These are phyloP conservation scores for Andrena camellia DNA, from an alignment of 2,888 invertebrate species.

Conservation along the genomic window DNA sequence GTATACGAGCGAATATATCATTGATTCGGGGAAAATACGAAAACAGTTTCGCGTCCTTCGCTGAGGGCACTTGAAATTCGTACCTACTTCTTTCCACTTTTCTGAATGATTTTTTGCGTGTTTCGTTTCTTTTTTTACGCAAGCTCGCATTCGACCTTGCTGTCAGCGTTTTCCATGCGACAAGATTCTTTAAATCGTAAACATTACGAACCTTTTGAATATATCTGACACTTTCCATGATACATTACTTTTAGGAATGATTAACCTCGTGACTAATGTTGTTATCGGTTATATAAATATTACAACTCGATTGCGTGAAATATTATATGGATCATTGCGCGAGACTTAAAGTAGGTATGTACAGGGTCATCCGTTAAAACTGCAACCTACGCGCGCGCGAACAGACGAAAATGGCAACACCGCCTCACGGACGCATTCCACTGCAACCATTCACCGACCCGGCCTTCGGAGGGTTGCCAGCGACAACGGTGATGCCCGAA, in stretches of 20 bases:
- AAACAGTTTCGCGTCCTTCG: constrained; percentile 4
- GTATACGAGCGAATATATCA: constrained; percentile 37
- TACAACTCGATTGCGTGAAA: constrained; percentile 51
- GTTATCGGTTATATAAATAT: constrained; percentile 53
- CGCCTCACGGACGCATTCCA: too few species aligned
- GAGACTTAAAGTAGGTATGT: constrained; percentile 21
- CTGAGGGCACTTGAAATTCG: constrained; percentile 1
- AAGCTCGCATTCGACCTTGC: not conserved
- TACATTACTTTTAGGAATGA: constrained; percentile 14
- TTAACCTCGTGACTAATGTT: constrained; percentile 58
- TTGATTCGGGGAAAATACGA: constrained; percentile 32
- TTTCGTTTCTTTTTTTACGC: not conserved
- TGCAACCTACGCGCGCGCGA: too few species aligned
- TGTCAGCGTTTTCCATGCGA: constrained; percentile 28
- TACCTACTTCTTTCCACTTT: not conserved
- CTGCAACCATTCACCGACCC: too few species aligned
- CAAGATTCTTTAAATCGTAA: constrained; percentile 52
- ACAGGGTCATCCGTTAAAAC: too few species aligned
- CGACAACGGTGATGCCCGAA: too few species aligned
- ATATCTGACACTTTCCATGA: constrained; percentile 39
- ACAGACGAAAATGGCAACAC: too few species aligned
- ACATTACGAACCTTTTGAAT: constrained; percentile 29
- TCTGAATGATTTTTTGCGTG: not conserved
- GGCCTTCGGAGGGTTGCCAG: too few species aligned
- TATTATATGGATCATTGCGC: constrained; percentile 10